Percentiles rank a stretch among this genome's conserved stretches.
Evolutionary conservation across 1,140 invertebrate genomes (phyloP).

Genomic region (Nautilus pompilius): DNA sequence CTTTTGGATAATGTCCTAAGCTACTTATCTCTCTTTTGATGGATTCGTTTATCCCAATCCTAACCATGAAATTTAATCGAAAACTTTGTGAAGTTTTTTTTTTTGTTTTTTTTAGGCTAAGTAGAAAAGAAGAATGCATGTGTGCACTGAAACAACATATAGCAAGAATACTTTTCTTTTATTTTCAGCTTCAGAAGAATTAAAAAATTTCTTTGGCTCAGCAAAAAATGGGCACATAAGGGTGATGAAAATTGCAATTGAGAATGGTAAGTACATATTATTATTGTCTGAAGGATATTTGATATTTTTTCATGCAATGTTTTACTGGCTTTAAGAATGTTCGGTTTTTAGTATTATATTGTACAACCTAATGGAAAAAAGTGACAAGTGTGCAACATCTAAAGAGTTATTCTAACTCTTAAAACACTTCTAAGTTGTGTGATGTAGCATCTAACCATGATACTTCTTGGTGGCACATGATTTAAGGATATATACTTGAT

Average conservation of each 20-base stretch:
- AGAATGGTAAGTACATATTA: slow-evolving; percentile 38
- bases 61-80: too few species aligned
- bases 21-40: too few species aligned
- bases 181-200: slow-evolving; percentile 43
- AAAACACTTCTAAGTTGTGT: not conserved
- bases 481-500: too few species aligned
- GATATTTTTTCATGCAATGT: not conserved
- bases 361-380: not conserved
- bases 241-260: slow-evolving; percentile 42
- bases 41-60: too few species aligned
- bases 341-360: not conserved
- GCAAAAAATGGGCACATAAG: slow-evolving; percentile 43
- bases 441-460: not conserved
- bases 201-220: slow-evolving; percentile 38
- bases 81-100: too few species aligned
- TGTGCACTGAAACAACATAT: too few species aligned
- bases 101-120: too few species aligned
- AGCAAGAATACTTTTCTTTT: slow-evolving; percentile 1
- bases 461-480: too few species aligned
- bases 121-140: too few species aligned
- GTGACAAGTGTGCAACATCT: not conserved
- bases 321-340: not conserved
- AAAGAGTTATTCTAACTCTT: not conserved
- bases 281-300: slow-evolving; percentile 3
- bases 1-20: too few species aligned